Conservation (phyloP, 2,113 vertebrate species). For the Melanerpes aurifrons region DNA sequence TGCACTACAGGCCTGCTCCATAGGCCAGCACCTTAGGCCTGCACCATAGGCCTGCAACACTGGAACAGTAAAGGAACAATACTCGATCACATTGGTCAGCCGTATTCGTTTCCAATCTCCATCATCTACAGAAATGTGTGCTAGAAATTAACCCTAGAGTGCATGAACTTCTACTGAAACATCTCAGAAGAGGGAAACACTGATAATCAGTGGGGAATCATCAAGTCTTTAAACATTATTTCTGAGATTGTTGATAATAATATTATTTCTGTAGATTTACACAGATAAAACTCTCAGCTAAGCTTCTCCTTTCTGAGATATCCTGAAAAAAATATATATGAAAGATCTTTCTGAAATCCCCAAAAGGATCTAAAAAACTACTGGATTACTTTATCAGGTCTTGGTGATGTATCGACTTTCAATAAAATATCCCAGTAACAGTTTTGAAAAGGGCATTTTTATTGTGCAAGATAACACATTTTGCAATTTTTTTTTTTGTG, state of each 20-base stretch:
- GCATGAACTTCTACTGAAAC: neutral
- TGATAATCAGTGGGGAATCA: neutral
- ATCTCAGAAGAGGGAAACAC: neutral
- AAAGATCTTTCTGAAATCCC: neutral
- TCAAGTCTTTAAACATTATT: neutral
- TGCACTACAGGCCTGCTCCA: no score
- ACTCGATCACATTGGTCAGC: no score
- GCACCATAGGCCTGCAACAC: no score
- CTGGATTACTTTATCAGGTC: neutral
- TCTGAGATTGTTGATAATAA: neutral
- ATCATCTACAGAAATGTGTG: no score
- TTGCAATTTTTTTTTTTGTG: neutral
- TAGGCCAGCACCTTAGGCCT: no score
- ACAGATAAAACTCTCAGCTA: neutral
- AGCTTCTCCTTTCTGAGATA: neutral
- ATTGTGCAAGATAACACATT: neutral
- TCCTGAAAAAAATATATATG: neutral
- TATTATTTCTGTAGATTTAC: neutral
- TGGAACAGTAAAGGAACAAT: no score
- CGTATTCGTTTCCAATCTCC: no score
- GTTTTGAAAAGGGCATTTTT: neutral
- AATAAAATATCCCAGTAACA: neutral
- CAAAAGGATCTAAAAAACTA: neutral
- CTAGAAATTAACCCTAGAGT: neutral
- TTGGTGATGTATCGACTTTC: neutral